These are phyloP conservation scores for Mesoligia furuncula DNA, from an alignment of 2,888 invertebrate genomes.

Conservation along the genomic window DNA sequence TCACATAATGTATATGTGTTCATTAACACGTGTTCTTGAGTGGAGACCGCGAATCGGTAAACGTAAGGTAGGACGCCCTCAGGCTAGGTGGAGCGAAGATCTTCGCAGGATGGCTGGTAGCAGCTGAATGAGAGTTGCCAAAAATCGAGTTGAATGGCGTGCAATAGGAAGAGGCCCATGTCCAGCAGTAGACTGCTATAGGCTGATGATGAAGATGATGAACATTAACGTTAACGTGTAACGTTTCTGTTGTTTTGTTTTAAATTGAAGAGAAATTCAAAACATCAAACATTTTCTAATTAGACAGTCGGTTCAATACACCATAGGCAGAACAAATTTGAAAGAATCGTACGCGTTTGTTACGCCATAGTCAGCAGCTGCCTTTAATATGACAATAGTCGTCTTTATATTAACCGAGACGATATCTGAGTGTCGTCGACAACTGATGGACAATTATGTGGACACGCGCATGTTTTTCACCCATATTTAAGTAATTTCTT, in stretches of 20 bases:
- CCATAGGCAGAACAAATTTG: background rate
- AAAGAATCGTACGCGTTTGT: background rate
- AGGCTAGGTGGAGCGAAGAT: too few species aligned
- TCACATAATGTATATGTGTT: too few species aligned
- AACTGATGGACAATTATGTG: constrained; percentile 19
- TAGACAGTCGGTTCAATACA: background rate
- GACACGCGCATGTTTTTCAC: background rate
- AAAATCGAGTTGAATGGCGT: too few species aligned
- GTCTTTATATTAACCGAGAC: constrained; percentile 26
- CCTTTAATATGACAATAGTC: constrained; percentile 34
- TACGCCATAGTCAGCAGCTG: constrained; percentile 22
- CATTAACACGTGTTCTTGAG: too few species aligned
- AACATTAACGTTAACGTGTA: too few species aligned
- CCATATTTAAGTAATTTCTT: background rate
- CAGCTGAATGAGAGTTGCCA: too few species aligned
- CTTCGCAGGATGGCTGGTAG: too few species aligned
- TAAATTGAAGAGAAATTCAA: background rate
- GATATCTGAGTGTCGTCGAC: constrained; percentile 19
- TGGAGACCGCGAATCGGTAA: too few species aligned
- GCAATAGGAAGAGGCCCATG: too few species aligned
- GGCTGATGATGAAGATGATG: too few species aligned
- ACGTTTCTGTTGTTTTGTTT: background rate
- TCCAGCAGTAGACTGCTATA: too few species aligned
- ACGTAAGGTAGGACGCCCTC: too few species aligned
- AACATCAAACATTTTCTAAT: background rate